Conservation (phyloP, 2,113 vertebrate genomes). For the Prunella fulvescens region DNA sequence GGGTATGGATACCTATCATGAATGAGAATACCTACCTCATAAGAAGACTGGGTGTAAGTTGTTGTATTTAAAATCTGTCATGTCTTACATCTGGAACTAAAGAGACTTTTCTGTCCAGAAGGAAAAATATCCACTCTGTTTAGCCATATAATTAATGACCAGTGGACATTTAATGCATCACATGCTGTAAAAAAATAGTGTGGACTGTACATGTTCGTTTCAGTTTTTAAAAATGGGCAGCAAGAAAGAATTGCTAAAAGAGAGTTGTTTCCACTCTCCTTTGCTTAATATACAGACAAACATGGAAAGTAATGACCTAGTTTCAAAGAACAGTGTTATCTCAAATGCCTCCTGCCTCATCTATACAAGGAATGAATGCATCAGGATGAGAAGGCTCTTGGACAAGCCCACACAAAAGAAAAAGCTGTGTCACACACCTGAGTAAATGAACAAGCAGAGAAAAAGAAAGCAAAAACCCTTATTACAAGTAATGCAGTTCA, state of each 20-base stretch:
- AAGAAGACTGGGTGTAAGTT: neutral
- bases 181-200: neutral
- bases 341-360: neutral
- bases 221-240: neutral
- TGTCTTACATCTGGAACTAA: neutral
- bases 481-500: neutral
- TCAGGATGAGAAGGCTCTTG: neutral
- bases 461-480: accelerated
- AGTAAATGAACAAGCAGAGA: neutral
- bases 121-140: neutral
- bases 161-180: accelerated
- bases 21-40: neutral
- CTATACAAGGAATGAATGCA: neutral
- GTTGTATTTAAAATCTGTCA: neutral
- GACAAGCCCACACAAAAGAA: neutral
- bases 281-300: neutral
- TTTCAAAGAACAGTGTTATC: neutral
- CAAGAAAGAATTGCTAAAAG: neutral
- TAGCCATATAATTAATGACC: neutral
- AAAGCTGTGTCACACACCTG: neutral
- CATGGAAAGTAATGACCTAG: neutral
- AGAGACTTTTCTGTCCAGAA: neutral
- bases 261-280: neutral
- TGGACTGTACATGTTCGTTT: neutral
- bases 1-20: too few relatives aligned